Base-by-base conservation (phyloP, 2,797 vertebrate species). In the Chrosomus eos region DNA sequence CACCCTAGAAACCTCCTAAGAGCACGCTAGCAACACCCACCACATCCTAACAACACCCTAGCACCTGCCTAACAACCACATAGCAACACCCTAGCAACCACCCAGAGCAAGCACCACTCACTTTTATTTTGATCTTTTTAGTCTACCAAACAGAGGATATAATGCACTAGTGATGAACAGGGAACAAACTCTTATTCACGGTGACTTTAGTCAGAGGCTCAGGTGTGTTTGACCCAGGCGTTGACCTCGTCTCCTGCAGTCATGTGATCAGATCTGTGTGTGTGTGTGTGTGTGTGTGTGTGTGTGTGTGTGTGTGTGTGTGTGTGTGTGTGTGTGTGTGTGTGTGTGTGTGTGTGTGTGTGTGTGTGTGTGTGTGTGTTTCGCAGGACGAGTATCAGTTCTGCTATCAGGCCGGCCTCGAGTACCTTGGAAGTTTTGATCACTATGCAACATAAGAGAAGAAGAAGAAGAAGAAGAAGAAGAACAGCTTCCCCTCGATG, bases 351-450 rank as follows among this genome's bases (percentile, higher is more conserved):
- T 23, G 62, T 77, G 3, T 67, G 71, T 66, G n/a, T n/a, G n/a
- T n/a, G n/a, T n/a, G n/a, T n/a, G n/a, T n/a, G n/a, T n/a, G n/a
- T n/a, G n/a, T n/a, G n/a, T n/a, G n/a, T n/a, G n/a, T n/a, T n/a
- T 87, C 23, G 85, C 93, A 99, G 98, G 98, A 99, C 5, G 97
- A 99, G 89, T 99, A 99, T 93, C 98, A 98, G 96, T 99, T 99
- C 95, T 98, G 97, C 89, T 99, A 99, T 92, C 98, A 99, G 95
- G 98, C 98, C 0, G 97, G 96, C 58, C 95, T 99, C 72, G 98
- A 99, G 88, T 99, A 99, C 92, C 95, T 99, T 91, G 98, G 98
- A 88, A 99, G 98, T 94, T 99, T 99, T 90, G 98, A 99, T 95
- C 98, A 99, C 97, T 99, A 99, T 98, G 98, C 98, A 98, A 99